Evolutionary conservation across 2,797 vertebrate species (phyloP), one percentile per base, ranked within the genome.

Genomic region (Urosaurus nigricauda): DNA sequence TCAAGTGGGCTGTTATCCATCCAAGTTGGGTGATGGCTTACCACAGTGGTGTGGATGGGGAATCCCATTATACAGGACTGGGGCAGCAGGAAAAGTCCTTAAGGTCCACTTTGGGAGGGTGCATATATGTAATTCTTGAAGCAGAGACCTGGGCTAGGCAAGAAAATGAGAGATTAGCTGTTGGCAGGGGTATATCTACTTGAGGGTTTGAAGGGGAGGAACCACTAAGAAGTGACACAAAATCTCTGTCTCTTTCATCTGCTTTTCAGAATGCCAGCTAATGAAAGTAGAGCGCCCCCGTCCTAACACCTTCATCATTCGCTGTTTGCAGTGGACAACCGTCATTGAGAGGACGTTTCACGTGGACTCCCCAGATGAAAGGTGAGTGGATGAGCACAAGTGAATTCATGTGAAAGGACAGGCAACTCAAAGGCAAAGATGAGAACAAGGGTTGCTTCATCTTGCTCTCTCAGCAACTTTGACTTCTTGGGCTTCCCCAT

Each of bases 341-440:
- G 98, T 99, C 90, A 99, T 99, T 0, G 98, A 99, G 93, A 97
- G 98, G 91, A 99, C 98, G 8, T 99, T 99, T 94, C 98, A 99
- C 0, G 98, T 99, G 78, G 98, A 99, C 88, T 98, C 97, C 83
- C 98, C 97, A 0, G 98, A 98, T 0, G 98, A 99, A 92, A 97
- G 98, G 98, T 98, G 92, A 70, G 93, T 47, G 0, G 13, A 5
- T 1, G 29, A 47, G 56, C 56, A 21, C 17, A 4, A 17, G 5
- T 32, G 9, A 24, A 32, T 26, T 17, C 4, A 47, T 9, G 12
- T 5, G 7, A 9, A 3, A 58, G n/a, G 14, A 40, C n/a, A 1
- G n/a, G n/a, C n/a, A 3, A n/a, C 14, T 14, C 53, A 74, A 32
- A 58, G 14, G 53, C 24, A 0, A 6, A 13, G 1, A 1, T 17